These are phyloP conservation scores for Eriocheir sinensis DNA, from an alignment of 1,140 invertebrate genomes.

Conservation along the genomic window DNA sequence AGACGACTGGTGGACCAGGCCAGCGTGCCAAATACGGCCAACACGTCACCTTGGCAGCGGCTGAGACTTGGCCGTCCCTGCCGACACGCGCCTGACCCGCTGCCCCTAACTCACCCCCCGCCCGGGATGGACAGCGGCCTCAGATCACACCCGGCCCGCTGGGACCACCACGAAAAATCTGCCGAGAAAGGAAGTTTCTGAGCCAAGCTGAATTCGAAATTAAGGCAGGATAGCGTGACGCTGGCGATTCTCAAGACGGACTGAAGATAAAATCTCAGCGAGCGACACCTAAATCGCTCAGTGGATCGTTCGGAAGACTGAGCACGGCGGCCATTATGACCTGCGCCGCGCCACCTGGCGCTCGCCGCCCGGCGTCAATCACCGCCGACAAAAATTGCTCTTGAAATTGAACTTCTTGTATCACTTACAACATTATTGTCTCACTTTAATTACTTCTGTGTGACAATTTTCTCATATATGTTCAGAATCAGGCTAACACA, in stretches of 20 bases:
- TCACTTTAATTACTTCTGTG: too few relatives aligned
- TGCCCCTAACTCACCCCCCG: not conserved
- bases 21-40: too few relatives aligned
- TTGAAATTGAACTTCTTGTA: too few relatives aligned
- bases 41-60: not conserved
- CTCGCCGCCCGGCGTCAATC: not conserved
- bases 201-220: constrained; percentile 15
- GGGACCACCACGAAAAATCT: constrained; percentile 13
- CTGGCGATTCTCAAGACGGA: constrained; percentile 20
- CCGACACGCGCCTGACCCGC: not conserved
- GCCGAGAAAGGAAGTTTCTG: constrained; percentile 21
- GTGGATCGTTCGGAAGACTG: not conserved
- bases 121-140: not conserved
- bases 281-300: constrained; percentile 22
- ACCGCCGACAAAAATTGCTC: not conserved
- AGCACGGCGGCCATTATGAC: not conserved
- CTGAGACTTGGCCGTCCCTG: not conserved
- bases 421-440: too few relatives aligned
- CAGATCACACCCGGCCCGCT: not conserved
- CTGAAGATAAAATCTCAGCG: not conserved
- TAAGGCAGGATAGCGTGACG: constrained; percentile 1
- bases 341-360: not conserved
- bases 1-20: not conserved
- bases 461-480: too few relatives aligned
- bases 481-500: too few relatives aligned